Base-by-base conservation (phyloP, 2,113 vertebrate genomes). In the Tychaedon coryphoeus region DNA sequence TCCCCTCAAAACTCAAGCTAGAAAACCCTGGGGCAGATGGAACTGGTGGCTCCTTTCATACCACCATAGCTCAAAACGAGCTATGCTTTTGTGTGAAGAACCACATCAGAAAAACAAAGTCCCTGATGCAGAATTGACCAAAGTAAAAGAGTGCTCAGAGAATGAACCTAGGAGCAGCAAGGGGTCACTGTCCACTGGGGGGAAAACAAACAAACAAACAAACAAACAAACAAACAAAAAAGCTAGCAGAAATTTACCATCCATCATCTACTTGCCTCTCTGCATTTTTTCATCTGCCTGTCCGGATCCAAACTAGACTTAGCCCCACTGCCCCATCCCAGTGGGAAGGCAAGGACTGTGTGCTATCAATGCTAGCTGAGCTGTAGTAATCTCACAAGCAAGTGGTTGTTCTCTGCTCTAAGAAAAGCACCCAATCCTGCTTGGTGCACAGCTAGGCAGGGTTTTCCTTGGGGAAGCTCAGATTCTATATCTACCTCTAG, bases 1-100 rank as follows among this genome's bases (percentile, higher is more conserved):
- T 74, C 51, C 19, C 45, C 72, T 80, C 40, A 64, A 80, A 90
- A 90, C 34, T 80, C 20, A 76, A 77, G n/a, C 50, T 89, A 51
- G 23, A 34, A 69, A 88, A 64, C 45, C 19, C 43, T 53, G 31
- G 40, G 47, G 47, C 34, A 86, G 62, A 53, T 58, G 40, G 62
- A 91, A 20, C 26, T 73, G 38, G 54, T 80, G 67, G 42, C 22
- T 94, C 17, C 47, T 83, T 92, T 76, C 40, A 33, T 47, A 66
- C 10, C 18, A 79, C 71, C 50, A 50, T 7, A 71, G 64, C 60
- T 76, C 19, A 66, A 79, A 31, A 65, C 11, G 10, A 78, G 31
- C 57, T 51, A 11, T 28, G 28, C 33, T 93, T 4, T 76, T 85
- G 60, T 53, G 53, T 16, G 38, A 50, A 88, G 71, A 75, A 38